phyloP scores from a whole-genome alignment of 2,113 vertebrate species.

The Cathartes aura region DNA sequence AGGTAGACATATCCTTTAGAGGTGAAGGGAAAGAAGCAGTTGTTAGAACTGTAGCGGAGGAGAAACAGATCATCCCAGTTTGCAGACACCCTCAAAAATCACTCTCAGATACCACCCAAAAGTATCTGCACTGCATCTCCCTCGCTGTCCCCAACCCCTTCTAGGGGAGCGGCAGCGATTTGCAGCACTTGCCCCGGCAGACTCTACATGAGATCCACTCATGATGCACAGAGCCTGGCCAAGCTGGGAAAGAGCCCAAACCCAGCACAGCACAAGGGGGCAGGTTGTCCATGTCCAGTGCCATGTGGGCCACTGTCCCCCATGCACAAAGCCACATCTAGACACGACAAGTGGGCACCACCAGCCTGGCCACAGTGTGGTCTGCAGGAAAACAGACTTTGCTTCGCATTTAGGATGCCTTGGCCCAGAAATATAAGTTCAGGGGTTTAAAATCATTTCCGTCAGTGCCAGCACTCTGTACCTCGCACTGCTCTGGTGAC shows the following conservation, averaged over 20 bases:
- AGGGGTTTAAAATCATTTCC: not conserved
- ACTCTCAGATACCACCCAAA: not conserved
- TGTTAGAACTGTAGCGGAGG: not conserved
- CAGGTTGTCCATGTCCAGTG: not conserved
- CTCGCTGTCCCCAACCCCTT: not conserved
- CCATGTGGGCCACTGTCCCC: rapidly evolving
- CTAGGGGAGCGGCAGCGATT: not conserved
- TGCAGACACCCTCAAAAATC: not conserved
- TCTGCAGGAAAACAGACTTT: not conserved
- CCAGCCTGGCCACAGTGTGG: rapidly evolving
- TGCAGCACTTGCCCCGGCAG: not conserved
- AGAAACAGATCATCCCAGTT: not conserved
- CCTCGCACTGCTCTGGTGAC: rapidly evolving
- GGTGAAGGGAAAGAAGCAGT: not conserved
- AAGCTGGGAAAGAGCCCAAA: not conserved
- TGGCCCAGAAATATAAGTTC: not conserved
- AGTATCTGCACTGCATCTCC: not conserved
- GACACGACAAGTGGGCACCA: not conserved
- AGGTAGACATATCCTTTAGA: constrained; percentile 92
- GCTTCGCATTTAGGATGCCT: not conserved
- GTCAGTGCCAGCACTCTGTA: not conserved
- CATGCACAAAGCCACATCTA: not conserved
- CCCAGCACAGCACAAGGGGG: rapidly evolving
- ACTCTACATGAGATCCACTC: not conserved
- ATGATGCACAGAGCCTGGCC: no score